phyloP scores from a whole-genome alignment of 2,113 vertebrate genomes.

The Cromileptes altivelis region DNA sequence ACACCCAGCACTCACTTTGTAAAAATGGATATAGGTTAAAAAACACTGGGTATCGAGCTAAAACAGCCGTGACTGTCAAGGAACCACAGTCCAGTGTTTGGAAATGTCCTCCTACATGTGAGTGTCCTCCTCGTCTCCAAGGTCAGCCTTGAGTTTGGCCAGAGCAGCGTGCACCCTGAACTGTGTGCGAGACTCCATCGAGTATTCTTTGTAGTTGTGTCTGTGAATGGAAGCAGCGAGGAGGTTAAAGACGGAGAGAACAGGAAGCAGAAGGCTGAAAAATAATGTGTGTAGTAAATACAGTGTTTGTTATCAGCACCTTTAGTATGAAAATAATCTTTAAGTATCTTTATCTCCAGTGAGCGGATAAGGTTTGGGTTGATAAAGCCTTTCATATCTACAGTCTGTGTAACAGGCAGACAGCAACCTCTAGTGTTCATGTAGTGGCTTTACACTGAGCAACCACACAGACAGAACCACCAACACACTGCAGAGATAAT shows the following conservation, averaged over 20 bases:
- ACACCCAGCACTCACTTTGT: neutral
- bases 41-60: neutral
- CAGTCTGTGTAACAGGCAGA: neutral
- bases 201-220: slow-evolving; percentile 89
- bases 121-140: slow-evolving; percentile 80
- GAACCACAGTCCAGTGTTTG: neutral
- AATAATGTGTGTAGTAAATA: too few species aligned
- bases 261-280: too few species aligned
- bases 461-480: neutral
- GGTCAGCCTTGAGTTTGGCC: slow-evolving; percentile 86
- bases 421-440: slow-evolving; percentile 51
- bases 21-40: neutral
- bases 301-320: too few species aligned
- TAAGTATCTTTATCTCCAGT: too few species aligned
- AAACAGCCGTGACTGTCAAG: neutral
- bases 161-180: slow-evolving; percentile 89
- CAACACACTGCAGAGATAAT: neutral
- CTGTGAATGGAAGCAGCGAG: slow-evolving; percentile 54
- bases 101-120: slow-evolving; percentile 50
- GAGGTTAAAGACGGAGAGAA: neutral
- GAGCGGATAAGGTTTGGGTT: neutral
- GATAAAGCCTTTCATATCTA: neutral
- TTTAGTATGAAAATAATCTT: too few species aligned
- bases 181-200: slow-evolving; percentile 89
- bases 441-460: neutral